Base-by-base conservation (phyloP, 2,113 vertebrate species). In the Podocnemis expansa region DNA sequence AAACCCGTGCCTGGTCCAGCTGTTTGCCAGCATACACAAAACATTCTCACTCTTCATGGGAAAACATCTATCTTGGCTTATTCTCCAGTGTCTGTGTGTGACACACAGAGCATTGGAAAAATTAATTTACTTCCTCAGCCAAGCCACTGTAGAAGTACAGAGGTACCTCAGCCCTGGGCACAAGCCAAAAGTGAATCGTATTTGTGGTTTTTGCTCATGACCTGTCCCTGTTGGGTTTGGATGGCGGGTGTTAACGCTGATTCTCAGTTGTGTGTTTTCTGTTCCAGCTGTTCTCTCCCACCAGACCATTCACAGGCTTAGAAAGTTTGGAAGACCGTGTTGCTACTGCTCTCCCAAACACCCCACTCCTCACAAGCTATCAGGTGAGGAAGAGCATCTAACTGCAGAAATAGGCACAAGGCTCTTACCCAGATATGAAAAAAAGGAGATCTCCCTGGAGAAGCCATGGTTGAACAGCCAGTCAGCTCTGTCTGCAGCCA, bases 331-430 rank as follows among this genome's bases (percentile, higher is more conserved):
- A 98, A 45, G 98, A 99, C 95, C 93, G 90, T 0, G 94, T 98
- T 92, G 78, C 98, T 92, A 78, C 98, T 90, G 98, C 99, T 89
- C 98, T 98, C 91, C 97, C 99, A 96, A 99, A 81, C 98, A 99
- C 98, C 76, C 98, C 99, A 0, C 98, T 99, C 94, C 98, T 99
- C 89, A 94, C 97, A 96, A 98, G 98, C 97, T 98, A 98, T 97
- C 99, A 99, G 99, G 99, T 99, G 98, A 97, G 98, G 88, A 8
- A 3, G 1, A 0, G 0, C 5, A 10, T 87, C 0, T 9, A 45
- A 78, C 34, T 0, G 22, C 8, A 24, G 91, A 51, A 1, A 3
- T 1, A 1, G 29, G 6, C 73, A 24, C 58, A 5, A 5, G 43
- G 47, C 84, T 67, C 70, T 41, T 45, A 13, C 1, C n/a, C 22